Evolutionary conservation across 2,888 invertebrate species (phyloP), one percentile per base, ranked within the genome.

Genomic region (Itoplectis maculator): DNA sequence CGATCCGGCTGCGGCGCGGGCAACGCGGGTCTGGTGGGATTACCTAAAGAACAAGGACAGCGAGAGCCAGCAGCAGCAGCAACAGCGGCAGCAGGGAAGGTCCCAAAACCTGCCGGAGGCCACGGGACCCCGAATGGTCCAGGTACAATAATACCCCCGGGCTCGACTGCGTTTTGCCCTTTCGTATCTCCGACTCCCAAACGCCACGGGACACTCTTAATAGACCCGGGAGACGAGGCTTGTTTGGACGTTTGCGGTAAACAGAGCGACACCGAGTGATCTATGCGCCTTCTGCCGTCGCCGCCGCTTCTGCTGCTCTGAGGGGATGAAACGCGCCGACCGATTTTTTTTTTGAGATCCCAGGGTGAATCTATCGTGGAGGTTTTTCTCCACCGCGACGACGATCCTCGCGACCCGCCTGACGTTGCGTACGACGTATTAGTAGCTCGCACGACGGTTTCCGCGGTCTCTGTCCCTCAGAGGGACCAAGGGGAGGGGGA

Each of bases 241-340:
- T 92, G 92, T 92, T 92, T 92, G 90, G 92, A 92, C 91, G 91
- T 92, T 92, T 92, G 92, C 83, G 92, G 92, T 92, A 92, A 92
- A 92, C 92, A 92, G 88, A 90, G 89, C 90, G 92, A 92, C 92
- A 92, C 90, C 90, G 89, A 88, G 90, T 92, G 92, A 92, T 92
- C 89, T 92, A 92, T 91, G 90, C 86, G 79, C 81, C 65, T 72
- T 20, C 72, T 51, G 68, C 66, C 56, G 29, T 47, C 40, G 74
- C 75, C 56, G 29, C 56, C 40, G 74, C 75, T 82, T 69, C 74
- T 66, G 70, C 37, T 56, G 23, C 61, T 40, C 23, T 45, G 42
- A 77, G 80, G 88, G 88, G 89, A 90, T 90, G 87, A 89, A 90
- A 90, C 86, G 88, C 35, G 85, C 90, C 89, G 90, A 89, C 78